phyloP scores from a whole-genome alignment of 2,888 invertebrate genomes.

The Archaeoteleia sp. region DNA sequence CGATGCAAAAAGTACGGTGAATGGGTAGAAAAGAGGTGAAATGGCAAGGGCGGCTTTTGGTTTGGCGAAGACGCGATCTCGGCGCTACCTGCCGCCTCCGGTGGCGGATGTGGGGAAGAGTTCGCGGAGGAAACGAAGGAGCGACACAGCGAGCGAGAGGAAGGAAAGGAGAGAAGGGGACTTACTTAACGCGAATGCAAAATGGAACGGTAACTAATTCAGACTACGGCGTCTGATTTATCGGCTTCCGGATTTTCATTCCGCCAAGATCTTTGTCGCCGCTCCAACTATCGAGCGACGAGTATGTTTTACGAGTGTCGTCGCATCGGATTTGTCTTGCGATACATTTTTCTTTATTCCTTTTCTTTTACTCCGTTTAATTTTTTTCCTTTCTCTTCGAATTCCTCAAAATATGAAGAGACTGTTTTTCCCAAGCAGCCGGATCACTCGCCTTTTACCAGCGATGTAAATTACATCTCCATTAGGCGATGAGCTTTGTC shows the following conservation, averaged over 20 bases:
- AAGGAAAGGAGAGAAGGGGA: conserved; percentile 55
- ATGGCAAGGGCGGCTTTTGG: too few species aligned
- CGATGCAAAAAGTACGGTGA: conserved; percentile 14
- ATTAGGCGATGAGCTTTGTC: too few species aligned
- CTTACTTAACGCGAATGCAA: conserved; percentile 69
- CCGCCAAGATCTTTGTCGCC: conserved; percentile 51
- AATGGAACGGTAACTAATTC: conserved; percentile 71
- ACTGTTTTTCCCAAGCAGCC: conserved; percentile 13
- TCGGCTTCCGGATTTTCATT: conserved; percentile 66
- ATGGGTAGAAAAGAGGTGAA: not conserved
- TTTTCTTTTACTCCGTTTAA: conserved; percentile 10
- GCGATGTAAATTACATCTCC: too few species aligned
- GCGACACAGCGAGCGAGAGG: conserved; percentile 46
- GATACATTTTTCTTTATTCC: conserved; percentile 26
- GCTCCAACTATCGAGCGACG: conserved; percentile 53
- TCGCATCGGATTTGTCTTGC: conserved; percentile 30
- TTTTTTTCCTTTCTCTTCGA: conserved; percentile 2
- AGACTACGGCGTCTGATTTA: conserved; percentile 66
- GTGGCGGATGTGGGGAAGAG: conserved; percentile 50
- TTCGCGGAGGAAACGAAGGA: conserved; percentile 45
- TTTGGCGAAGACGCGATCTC: conserved; percentile 10
- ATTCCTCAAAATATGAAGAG: conserved; percentile 17
- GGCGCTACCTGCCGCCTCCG: conserved; percentile 32
- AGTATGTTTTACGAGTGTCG: conserved; percentile 50
- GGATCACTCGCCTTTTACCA: too few species aligned